These are phyloP conservation scores for Hipparchia sbordonii DNA, from an alignment of 2,888 invertebrate genomes.

Conservation along the genomic window DNA sequence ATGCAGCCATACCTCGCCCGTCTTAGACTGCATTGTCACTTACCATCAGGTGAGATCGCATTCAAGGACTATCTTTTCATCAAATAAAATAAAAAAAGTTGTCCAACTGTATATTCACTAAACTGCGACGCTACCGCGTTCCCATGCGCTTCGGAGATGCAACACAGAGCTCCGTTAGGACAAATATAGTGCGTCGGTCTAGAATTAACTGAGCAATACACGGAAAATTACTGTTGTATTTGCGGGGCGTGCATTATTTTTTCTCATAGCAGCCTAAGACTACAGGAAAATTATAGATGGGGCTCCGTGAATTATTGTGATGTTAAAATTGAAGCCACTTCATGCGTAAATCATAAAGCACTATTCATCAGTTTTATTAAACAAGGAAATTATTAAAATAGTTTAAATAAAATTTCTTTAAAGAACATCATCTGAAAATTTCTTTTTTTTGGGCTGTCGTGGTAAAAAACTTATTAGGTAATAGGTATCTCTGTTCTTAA, in stretches of 20 bases:
- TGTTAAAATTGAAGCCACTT: not conserved
- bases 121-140: slow-evolving; percentile 47
- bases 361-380: too few species aligned
- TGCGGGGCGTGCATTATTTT: slow-evolving; percentile 53
- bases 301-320: not conserved
- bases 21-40: too few species aligned
- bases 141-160: slow-evolving; percentile 67
- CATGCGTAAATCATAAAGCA: not conserved
- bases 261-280: slow-evolving; percentile 53
- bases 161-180: slow-evolving; percentile 69
- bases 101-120: slow-evolving; percentile 12
- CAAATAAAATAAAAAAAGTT: not conserved
- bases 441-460: too few species aligned
- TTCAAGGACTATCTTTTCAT: too few species aligned
- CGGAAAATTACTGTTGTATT: slow-evolving; percentile 67
- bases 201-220: slow-evolving; percentile 66
- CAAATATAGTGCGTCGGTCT: slow-evolving; percentile 67
- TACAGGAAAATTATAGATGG: not conserved
- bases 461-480: too few species aligned
- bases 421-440: not conserved
- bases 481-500: too few species aligned
- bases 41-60: too few species aligned
- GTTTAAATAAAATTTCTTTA: not conserved
- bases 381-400: too few species aligned
- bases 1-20: too few species aligned